Evolutionary conservation across 2,797 vertebrate genomes (phyloP).

Genomic region (Nannoperca obscura): DNA sequence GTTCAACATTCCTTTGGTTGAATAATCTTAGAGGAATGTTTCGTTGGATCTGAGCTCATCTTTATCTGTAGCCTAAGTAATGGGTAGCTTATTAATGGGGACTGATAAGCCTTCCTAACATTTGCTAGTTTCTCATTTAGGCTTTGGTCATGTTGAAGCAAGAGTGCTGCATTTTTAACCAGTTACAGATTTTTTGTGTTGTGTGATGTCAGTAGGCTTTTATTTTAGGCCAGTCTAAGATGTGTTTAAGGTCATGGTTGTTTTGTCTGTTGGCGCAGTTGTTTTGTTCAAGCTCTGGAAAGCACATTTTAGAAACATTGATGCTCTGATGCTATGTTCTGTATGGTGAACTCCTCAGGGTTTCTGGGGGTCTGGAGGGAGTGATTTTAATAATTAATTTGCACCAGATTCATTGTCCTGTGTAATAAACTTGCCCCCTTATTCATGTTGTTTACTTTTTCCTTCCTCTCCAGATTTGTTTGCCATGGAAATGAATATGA

Average conservation of each 20-base stretch:
- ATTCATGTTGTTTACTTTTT: background rate
- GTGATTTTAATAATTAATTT: slow-evolving; percentile 6
- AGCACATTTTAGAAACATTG: background rate
- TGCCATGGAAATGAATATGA: slow-evolving; percentile 93
- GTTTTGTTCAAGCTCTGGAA: background rate
- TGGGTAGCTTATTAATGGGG: no score
- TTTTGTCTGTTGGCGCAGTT: background rate
- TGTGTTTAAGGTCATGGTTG: background rate
- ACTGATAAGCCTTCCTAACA: no score
- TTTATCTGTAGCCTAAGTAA: no score
- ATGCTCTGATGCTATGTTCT: no score
- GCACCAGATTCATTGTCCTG: background rate
- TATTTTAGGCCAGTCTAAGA: background rate
- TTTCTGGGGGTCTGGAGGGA: slow-evolving; percentile 4
- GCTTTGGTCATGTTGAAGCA: no score
- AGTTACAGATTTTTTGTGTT: background rate
- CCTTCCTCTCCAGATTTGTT: slow-evolving; percentile 71
- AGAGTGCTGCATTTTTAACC: background rate
- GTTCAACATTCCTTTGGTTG: background rate
- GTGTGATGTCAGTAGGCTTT: accelerated
- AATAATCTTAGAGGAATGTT: no score
- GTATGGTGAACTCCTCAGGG: background rate
- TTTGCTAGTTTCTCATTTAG: no score
- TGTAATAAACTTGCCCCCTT: background rate
- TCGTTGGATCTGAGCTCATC: no score